Conservation (phyloP, 53 echinoderm and acorn worm species). For the Hippasteria phrygiana region DNA sequence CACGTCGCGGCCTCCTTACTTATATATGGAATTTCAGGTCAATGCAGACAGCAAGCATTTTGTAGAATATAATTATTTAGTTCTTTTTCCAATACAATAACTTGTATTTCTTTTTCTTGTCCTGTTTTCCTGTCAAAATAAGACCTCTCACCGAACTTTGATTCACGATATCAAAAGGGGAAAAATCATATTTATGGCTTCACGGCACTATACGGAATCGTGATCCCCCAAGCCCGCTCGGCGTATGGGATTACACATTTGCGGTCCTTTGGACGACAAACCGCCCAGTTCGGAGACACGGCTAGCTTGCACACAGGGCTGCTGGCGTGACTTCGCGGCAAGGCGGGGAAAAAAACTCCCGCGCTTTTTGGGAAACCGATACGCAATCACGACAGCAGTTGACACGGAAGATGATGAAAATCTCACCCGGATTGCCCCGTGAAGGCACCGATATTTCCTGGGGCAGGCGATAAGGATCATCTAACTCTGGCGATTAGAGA, state of each 20-base stretch:
- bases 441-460: neutral
- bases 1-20: too few species aligned
- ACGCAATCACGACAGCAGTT: conserved; percentile 27
- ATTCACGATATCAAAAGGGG: neutral
- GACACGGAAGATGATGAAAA: conserved; percentile 39
- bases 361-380: neutral
- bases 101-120: too few species aligned
- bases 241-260: neutral
- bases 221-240: neutral
- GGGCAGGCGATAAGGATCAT: neutral
- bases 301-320: neutral
- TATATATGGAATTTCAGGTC: too few species aligned
- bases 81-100: too few species aligned
- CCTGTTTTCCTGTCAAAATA: neutral
- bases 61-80: too few species aligned
- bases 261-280: neutral
- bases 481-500: too few species aligned
- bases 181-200: neutral
- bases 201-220: neutral
- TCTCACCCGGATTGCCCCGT: conserved; percentile 3
- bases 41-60: too few species aligned
- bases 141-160: neutral
- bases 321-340: neutral
- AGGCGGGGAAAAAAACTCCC: neutral
- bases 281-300: neutral